Percentiles rank a stretch among this genome's conserved stretches.
Conservation (phyloP, 2,888 invertebrate species). For the Heliconius ismenius region DNA sequence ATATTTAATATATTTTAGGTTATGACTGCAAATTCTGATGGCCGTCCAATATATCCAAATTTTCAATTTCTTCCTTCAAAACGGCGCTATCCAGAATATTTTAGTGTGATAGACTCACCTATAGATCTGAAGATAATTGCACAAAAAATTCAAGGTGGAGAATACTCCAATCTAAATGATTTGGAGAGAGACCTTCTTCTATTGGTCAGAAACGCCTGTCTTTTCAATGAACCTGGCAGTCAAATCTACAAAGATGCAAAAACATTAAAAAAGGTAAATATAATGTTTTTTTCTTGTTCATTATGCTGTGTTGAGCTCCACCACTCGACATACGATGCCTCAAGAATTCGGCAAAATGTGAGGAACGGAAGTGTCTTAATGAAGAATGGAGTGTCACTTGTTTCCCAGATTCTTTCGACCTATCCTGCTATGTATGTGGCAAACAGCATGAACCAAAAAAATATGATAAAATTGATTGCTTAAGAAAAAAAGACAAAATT, state of each 20-base stretch:
- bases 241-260: slow-evolving; percentile 98
- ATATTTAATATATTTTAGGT: slow-evolving; percentile 62
- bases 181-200: slow-evolving; percentile 94
- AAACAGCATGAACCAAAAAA: too few species aligned
- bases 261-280: slow-evolving; percentile 87
- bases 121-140: slow-evolving; percentile 97
- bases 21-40: slow-evolving; percentile 93
- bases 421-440: too few species aligned
- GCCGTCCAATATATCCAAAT: slow-evolving; percentile 90
- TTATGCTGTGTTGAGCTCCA: neutral
- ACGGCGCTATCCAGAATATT: slow-evolving; percentile 97
- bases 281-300: neutral
- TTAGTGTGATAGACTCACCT: slow-evolving; percentile 95
- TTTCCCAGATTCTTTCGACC: neutral
- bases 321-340: too few species aligned
- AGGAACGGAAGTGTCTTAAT: too few species aligned
- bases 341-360: too few species aligned
- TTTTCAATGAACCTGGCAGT: slow-evolving; percentile 97
- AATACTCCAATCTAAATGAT: slow-evolving; percentile 89
- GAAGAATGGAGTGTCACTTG: too few species aligned
- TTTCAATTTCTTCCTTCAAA: slow-evolving; percentile 96
- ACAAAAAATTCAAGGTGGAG: slow-evolving; percentile 91
- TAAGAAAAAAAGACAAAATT: too few species aligned
- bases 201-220: slow-evolving; percentile 97
- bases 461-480: too few species aligned